Conservation (phyloP, 2,797 vertebrate species). For the Sternarchorhynchus goeldii region DNA sequence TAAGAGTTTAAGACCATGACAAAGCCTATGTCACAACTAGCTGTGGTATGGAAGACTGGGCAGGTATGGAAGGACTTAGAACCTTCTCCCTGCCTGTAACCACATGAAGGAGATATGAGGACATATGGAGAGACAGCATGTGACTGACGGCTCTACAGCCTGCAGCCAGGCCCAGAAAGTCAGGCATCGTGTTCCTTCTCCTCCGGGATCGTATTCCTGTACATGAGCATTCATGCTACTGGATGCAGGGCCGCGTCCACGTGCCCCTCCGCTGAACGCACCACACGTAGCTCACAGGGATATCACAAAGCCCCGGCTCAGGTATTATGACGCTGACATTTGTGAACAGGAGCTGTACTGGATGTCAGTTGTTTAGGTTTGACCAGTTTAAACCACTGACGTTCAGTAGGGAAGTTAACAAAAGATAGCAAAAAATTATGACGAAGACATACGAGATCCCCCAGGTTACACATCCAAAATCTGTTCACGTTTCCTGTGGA, state of each 20-base stretch:
- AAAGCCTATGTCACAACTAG: not conserved
- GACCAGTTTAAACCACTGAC: not conserved
- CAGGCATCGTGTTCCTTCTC: constrained; percentile 30
- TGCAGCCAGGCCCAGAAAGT: constrained; percentile 24
- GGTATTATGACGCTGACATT: no score
- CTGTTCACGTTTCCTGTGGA: no score
- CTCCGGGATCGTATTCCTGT: no score
- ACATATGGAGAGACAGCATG: constrained; percentile 29
- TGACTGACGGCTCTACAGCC: constrained; percentile 34
- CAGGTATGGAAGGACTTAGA: not conserved
- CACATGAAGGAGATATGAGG: not conserved
- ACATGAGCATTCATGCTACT: not conserved
- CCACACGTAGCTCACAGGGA: no score
- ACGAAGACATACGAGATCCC: no score
- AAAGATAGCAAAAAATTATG: not conserved
- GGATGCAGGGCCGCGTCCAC: not conserved
- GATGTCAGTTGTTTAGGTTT: no score
- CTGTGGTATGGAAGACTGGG: constrained; percentile 12
- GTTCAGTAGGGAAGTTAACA: not conserved
- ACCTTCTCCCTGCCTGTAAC: not conserved
- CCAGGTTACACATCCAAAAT: no score
- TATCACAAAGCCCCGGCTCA: no score
- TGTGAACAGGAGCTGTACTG: no score
- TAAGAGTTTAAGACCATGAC: no score
- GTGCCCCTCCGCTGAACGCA: not conserved